Percentiles rank a stretch among this genome's conserved stretches.
Conservation (phyloP, 2,797 vertebrate species). For the Ambastaia sidthimunki region DNA sequence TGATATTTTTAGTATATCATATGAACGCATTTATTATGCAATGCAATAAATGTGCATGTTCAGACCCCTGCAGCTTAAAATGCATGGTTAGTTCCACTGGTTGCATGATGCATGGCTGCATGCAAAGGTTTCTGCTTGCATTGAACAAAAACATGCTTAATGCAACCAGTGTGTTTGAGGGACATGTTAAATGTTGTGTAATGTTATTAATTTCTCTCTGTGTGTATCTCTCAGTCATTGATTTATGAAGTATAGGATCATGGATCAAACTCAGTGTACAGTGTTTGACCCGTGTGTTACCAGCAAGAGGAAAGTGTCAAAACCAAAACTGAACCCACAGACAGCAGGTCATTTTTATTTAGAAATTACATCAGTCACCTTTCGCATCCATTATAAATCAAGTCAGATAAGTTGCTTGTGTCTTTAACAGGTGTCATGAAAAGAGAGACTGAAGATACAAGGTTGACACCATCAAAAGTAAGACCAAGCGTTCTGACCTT, state of each 20-base stretch:
- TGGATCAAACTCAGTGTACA: conserved; percentile 44
- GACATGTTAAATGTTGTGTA: background rate
- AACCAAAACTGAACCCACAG: conserved; percentile 54
- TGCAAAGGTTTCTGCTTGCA: background rate
- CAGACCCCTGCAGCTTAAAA: background rate
- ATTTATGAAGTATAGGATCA: conserved; percentile 29
- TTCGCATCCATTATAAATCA: background rate
- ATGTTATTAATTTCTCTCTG: background rate
- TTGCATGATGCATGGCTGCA: background rate
- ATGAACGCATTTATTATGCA: background rate
- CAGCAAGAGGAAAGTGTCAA: conserved; percentile 59
- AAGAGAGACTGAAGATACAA: conserved; percentile 33
- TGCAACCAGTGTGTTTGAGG: background rate
- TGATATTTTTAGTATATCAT: background rate
- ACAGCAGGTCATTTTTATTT: conserved; percentile 47
- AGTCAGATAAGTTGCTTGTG: background rate
- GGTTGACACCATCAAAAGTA: conserved; percentile 47
- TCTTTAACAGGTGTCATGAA: conserved; percentile 25
- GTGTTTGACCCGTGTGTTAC: conserved; percentile 50
- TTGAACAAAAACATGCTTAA: background rate
- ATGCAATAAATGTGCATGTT: background rate
- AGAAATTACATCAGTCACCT: background rate
- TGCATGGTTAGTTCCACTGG: background rate
- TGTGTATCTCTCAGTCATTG: conserved; percentile 4
- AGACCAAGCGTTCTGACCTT: background rate